Conservation (phyloP, 64 coral and sea anemone genomes). For the Montipora efflorescens region DNA sequence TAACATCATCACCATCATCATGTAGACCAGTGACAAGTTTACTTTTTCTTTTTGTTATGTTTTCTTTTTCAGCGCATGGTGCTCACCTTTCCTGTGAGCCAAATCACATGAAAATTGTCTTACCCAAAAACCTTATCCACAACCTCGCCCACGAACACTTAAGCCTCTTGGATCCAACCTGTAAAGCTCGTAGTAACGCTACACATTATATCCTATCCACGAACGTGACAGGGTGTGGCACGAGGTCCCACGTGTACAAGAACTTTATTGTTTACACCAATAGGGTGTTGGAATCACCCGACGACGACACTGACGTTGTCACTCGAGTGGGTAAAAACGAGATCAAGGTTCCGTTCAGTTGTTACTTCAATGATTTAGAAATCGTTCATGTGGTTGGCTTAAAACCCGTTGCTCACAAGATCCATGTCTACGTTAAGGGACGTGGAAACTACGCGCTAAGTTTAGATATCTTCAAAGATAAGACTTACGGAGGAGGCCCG, state of each 20-base stretch:
- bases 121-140: constrained; percentile 86
- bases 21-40: neutral
- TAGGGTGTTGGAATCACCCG: constrained; percentile 77
- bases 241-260: constrained; percentile 74
- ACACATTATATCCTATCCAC: constrained; percentile 85
- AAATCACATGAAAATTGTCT: constrained; percentile 85
- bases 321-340: constrained; percentile 74
- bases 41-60: neutral
- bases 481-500: constrained; percentile 29
- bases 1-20: no score
- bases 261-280: constrained; percentile 91
- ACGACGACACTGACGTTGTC: constrained; percentile 63
- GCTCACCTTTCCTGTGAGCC: constrained; percentile 66
- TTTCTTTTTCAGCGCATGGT: constrained; percentile 63
- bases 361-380: constrained; percentile 83
- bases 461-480: constrained; percentile 80
- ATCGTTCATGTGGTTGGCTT: constrained; percentile 83
- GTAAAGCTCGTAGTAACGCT: constrained; percentile 60
- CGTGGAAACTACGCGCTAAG: constrained; percentile 74
- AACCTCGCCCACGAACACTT: constrained; percentile 84
- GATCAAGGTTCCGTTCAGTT: constrained; percentile 85
- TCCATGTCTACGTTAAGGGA: constrained; percentile 84
- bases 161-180: constrained; percentile 68
- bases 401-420: constrained; percentile 64
- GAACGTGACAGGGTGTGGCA: constrained; percentile 74